Evolutionary conservation across 2,888 invertebrate genomes (phyloP), one percentile per base, ranked within the genome.

Genomic region (Hypolimnas misippus): DNA sequence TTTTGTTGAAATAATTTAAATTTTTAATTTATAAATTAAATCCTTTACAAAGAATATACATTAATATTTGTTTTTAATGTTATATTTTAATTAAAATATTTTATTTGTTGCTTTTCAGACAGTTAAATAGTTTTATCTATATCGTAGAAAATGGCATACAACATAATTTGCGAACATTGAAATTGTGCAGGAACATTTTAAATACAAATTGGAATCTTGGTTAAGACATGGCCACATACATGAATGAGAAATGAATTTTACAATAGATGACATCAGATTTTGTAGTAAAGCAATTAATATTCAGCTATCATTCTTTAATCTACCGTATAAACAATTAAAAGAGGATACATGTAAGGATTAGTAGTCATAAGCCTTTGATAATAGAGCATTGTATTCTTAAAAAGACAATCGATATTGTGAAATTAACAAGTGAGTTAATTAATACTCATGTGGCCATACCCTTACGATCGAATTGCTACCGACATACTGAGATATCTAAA

Each of bases 361-460:
- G 14, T 25, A 40, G 44, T 29, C 31, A 40, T 63, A 19, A 53
- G 31, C 14, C 16, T 51, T 29, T 21, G 19, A 51, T 58, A 55
- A 57, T 46, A 12, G 40, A 14, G 46, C 31, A 57, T 57, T 57
- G 49, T 63, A 14, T 54, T 2, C 21, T 21, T 21, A 2, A n/a
- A n/a, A 12, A 46, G 21, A 46, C 46, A n/a, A 21, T 5, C 21
- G 44, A 52, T 33, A 58, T 12, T 33, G 33, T 2, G 33, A 33
- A 33, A 31, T 7, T 1, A 31, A 31, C 1, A 12, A 53, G 31
- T 5, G 33, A 29, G 7, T 31, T 16, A 16, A 29, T 21, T 46
- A 31, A 16, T 16, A 33, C 8, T 17, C 50, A 53, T 68, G 67
- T 59, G 52, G 49, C 66, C 65, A 68, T 63, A 53, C 54, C 53